Evolutionary conservation across 2,797 vertebrate genomes (phyloP).

Genomic region (Lacerta agilis): DNA sequence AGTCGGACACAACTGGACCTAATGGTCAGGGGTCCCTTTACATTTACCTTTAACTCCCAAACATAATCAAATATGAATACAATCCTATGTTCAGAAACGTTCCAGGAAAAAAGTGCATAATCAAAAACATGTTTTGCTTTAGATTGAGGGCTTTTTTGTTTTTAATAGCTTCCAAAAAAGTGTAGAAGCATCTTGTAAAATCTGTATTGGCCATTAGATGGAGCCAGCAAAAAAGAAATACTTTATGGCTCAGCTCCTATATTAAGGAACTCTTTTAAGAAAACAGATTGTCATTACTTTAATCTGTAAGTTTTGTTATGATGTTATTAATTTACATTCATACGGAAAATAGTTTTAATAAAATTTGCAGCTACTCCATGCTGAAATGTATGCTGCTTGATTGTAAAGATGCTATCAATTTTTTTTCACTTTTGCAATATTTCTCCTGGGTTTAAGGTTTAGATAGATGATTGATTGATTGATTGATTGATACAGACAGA

Average conservation of each 20-base stretch:
- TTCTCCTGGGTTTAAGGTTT: not conserved
- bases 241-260: rapidly evolving
- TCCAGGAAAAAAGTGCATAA: not conserved
- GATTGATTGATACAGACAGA: too few relatives aligned
- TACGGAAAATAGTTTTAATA: not conserved
- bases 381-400: not conserved
- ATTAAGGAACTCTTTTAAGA: not conserved
- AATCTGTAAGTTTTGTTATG: not conserved
- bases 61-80: too few relatives aligned
- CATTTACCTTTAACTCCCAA: too few relatives aligned
- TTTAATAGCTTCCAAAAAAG: not conserved
- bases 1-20: too few relatives aligned
- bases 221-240: conserved; percentile 77
- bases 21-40: too few relatives aligned
- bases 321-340: not conserved
- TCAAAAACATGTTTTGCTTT: not conserved
- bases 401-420: not conserved
- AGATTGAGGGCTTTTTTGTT: not conserved
- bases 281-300: not conserved
- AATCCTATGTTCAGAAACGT: not conserved
- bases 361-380: not conserved
- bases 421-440: not conserved
- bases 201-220: conserved; percentile 73
- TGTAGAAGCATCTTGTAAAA: conserved; percentile 61
- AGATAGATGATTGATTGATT: too few relatives aligned